Base-by-base conservation (phyloP, 2,113 vertebrate genomes). In the Psittacus erithacus region DNA sequence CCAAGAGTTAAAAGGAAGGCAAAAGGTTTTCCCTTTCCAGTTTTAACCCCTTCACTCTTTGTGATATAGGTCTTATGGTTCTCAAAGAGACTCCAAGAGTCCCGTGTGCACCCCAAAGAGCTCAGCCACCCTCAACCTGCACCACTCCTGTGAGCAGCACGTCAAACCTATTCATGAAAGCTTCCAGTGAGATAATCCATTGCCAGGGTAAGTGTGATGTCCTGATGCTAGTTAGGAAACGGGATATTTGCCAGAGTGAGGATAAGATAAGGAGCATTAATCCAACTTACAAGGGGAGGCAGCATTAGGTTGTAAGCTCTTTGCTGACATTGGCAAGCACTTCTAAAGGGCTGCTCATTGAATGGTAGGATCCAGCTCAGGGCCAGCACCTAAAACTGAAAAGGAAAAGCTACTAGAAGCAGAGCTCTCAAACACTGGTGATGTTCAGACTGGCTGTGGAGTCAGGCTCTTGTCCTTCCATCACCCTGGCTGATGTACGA, bases 201-300 rank as follows among this genome's bases (percentile, higher is more conserved):
- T 60, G 22, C 13, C 53, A 74, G 76, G 76, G 39, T 53, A 41
- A 60, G 67, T 33, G 75, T n/a, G 53, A 74, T 52, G 59, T 29
- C 78, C 90, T 87, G 52, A 85, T 64, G 70, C 90, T 46, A 8
- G 38, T 75, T 55, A 80, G 59, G 87, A 85, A 89, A 78, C 7
- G 33, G 43, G 80, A 63, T 19, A 53, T 64, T 84, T 86, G 82
- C 80, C 94, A 88, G 80, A 78, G 73, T 0, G 0, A 83, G 53
- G 88, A 50, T 33, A 18, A 78, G 80, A 71, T 90, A 81, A 83
- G 50, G 90, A 89, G 27, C 73, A 50, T 78, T 84, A 92, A 93
- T 86, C 83, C 83, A 92, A 33, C 4, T 78, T 6, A 81, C 41
- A 83, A 64, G 70, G 88, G 86, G 92, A 62, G 0, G 13, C 46